A percentile compares a stretch with the other conserved stretches of the same genome.
Evolutionary conservation across 2,113 vertebrate species (phyloP).

Genomic region (Zosterops hypoxanthus): DNA sequence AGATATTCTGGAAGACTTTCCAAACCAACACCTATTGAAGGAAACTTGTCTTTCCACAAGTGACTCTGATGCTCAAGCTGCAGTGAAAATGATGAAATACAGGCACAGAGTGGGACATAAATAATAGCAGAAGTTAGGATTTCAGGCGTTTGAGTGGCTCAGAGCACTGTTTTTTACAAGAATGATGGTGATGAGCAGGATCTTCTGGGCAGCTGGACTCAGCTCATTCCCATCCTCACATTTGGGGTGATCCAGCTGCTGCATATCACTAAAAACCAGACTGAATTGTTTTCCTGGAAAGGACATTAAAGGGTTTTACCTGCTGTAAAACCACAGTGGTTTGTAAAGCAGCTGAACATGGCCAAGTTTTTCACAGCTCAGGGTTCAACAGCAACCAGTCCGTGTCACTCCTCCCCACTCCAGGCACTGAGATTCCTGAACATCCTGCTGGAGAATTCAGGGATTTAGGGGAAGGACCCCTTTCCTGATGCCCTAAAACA

Average conservation of each 20-base stretch:
- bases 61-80: not conserved
- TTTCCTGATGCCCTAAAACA: not conserved
- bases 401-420: not conserved
- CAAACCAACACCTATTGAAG: not conserved
- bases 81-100: not conserved
- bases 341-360: not conserved
- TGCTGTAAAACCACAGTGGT: not conserved
- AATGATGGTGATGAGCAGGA: not conserved
- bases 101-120: not conserved
- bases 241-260: too few species aligned
- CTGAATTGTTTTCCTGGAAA: fast-evolving
- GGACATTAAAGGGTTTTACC: not conserved
- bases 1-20: not conserved
- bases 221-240: fast-evolving
- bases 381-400: not conserved
- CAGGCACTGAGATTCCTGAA: not conserved
- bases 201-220: not conserved
- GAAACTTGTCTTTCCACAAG: not conserved
- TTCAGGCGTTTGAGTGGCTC: not conserved
- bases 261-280: not conserved
- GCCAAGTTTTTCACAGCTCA: not conserved
- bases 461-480: not conserved
- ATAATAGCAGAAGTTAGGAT: not conserved
- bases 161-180: not conserved
- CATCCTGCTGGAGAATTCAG: not conserved